A percentile compares a stretch with the other conserved stretches of the same genome.
Evolutionary conservation across 1,140 invertebrate genomes (phyloP).

Genomic region (Solenopsis invicta): DNA sequence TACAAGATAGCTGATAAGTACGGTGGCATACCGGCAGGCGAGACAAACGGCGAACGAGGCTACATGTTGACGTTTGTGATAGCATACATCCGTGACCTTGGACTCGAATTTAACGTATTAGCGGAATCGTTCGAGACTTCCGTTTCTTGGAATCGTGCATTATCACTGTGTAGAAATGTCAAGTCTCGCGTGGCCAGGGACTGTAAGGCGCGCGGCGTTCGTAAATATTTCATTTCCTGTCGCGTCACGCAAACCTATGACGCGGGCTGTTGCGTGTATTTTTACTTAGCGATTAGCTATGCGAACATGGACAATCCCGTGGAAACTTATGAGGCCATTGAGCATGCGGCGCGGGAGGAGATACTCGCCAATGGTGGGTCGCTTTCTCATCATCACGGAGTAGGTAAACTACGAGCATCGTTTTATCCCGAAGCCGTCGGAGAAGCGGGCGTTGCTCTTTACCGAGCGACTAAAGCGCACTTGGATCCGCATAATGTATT

Average conservation of each 20-base stretch:
- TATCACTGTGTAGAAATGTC: constrained; percentile 95
- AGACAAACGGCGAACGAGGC: constrained; percentile 97
- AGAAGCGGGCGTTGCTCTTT: constrained; percentile 91
- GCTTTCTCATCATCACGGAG: constrained; percentile 98
- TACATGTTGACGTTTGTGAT: constrained; percentile 99
- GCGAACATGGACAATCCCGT: constrained; percentile 91
- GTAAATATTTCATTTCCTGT: constrained; percentile 91
- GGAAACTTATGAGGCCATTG: constrained; percentile 93
- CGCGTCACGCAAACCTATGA: constrained; percentile 99
- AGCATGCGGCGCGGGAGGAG: constrained; percentile 95
- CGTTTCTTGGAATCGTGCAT: constrained; percentile 97
- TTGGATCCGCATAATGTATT: constrained; percentile 98
- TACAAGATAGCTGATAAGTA: constrained; percentile 92
- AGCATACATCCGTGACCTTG: constrained; percentile 98
- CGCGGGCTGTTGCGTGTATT: constrained; percentile 98
- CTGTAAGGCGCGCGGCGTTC: constrained; percentile 90
- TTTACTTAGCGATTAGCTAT: constrained; percentile 98
- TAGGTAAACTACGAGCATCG: constrained; percentile 96
- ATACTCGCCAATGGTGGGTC: constrained; percentile 97
- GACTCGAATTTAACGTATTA: constrained; percentile 95
- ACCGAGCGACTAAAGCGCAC: constrained; percentile 93
- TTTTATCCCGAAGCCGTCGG: constrained; percentile 95
- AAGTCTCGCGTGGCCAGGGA: constrained; percentile 93
- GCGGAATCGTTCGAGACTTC: constrained; percentile 99
- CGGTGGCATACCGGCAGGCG: constrained; percentile 95